Evolutionary conservation across 2,113 vertebrate genomes (phyloP).

Genomic region (Actenoides hombroni): DNA sequence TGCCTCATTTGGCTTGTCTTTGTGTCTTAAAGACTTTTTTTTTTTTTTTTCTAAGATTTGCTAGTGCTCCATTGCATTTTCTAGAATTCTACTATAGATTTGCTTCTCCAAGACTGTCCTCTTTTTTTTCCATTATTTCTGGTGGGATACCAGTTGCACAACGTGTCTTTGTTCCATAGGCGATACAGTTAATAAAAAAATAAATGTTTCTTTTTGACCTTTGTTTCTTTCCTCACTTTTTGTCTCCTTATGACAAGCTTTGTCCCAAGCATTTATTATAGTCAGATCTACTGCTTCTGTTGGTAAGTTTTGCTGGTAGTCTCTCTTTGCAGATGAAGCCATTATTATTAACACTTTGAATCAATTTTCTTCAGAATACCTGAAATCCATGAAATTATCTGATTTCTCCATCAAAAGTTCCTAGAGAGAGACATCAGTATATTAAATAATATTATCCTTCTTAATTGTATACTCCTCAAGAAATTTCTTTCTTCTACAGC

Average conservation of each 20-base stretch:
- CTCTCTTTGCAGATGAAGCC: neutral
- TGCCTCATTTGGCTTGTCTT: accelerated
- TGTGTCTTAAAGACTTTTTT: neutral
- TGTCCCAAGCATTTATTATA: neutral
- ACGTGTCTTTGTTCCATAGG: neutral
- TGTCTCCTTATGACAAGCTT: neutral
- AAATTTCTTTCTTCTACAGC: neutral
- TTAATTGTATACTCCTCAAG: neutral
- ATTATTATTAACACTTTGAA: neutral
- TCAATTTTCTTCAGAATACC: neutral
- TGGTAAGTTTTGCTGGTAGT: neutral
- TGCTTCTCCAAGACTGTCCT: neutral
- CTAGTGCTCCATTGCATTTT: neutral
- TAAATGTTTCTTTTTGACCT: neutral
- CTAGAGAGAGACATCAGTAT: neutral
- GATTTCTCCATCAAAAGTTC: neutral
- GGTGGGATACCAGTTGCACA: neutral
- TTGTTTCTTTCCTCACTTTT: neutral
- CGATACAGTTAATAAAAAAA: neutral
- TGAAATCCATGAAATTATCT: accelerated
- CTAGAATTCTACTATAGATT: neutral
- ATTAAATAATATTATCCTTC: neutral
- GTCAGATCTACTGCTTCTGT: neutral
- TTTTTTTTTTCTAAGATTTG: neutral
- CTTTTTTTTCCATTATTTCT: neutral